These are phyloP conservation scores for Delichon dasypus DNA, from an alignment of 2,797 vertebrate species.

Conservation along the genomic window DNA sequence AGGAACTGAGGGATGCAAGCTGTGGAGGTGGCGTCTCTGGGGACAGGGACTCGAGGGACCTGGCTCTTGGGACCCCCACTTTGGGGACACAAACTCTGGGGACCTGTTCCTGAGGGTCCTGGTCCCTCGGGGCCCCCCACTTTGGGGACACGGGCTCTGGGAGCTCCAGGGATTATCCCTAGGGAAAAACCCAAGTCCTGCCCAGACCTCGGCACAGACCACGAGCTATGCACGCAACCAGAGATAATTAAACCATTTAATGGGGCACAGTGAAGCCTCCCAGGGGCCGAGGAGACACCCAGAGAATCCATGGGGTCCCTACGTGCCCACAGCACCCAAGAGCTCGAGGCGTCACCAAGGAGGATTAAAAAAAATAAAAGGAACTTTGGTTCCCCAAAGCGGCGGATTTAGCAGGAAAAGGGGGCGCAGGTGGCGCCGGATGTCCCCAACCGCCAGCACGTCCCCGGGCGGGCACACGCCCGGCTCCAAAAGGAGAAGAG, in stretches of 20 bases:
- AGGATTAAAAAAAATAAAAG: background rate
- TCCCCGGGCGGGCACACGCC: background rate
- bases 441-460: background rate
- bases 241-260: background rate
- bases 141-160: background rate
- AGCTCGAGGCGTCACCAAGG: fast-evolving
- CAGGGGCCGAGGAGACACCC: background rate
- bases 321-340: fast-evolving
- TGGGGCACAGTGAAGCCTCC: background rate
- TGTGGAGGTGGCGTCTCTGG: background rate
- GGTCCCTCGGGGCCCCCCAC: fast-evolving
- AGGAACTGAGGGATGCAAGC: background rate
- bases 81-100: background rate
- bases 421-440: background rate
- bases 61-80: background rate
- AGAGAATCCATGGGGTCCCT: fast-evolving
- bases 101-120: background rate
- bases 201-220: background rate
- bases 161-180: background rate
- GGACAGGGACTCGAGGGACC: background rate
- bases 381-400: background rate
- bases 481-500: background rate
- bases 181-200: background rate
- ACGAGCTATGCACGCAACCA: fast-evolving
- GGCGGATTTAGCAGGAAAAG: background rate